Evolutionary conservation across 2,888 invertebrate species (phyloP), one percentile per base, ranked within the genome.

Genomic region (Diogma glabrata): DNA sequence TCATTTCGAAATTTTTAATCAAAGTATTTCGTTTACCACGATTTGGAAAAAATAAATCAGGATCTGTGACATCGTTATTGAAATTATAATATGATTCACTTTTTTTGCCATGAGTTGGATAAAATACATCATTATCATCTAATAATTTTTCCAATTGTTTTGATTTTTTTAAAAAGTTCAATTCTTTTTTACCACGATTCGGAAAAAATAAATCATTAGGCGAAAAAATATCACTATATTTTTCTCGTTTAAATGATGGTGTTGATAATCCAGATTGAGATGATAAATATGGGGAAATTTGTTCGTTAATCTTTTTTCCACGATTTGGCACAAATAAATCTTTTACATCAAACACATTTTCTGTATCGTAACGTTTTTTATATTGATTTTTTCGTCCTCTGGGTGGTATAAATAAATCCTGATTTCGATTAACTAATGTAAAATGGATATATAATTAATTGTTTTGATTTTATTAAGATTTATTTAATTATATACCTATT

Each of bases 141-240:
- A 47, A n/a, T n/a, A 43, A 22, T 43, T 43, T 22, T 14, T 23
- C 12, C 9, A 47, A 12, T 10, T 22, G 17, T 43, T 43, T 43
- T 43, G 43, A 14, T 1, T 23, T 20, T n/a, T 5, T 8, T 12
- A 12, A 10, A 22, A 43, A 26, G n/a, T n/a, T n/a, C n/a, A n/a
- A n/a, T 17, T 12, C 56, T 56, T 65, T 65, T 56, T 66, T 69
- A 53, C 68, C 69, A 47, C 68, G 67, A 60, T 67, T 64, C 51
- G 69, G 67, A 60, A 62, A 65, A 59, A 68, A 68, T 52, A 67
- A 60, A 62, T 69, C 69, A 56, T 67, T 65, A 3, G n/a, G 30
- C 20, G 33, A 22, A 14, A 30, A 3, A 3, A 48, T 12, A 48
- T 48, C 30, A 33, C 33, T 48, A 20, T 28, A 28, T 12, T 47